Conservation (phyloP, 1,140 invertebrate genomes). For the Philopotamus ludificatus region DNA sequence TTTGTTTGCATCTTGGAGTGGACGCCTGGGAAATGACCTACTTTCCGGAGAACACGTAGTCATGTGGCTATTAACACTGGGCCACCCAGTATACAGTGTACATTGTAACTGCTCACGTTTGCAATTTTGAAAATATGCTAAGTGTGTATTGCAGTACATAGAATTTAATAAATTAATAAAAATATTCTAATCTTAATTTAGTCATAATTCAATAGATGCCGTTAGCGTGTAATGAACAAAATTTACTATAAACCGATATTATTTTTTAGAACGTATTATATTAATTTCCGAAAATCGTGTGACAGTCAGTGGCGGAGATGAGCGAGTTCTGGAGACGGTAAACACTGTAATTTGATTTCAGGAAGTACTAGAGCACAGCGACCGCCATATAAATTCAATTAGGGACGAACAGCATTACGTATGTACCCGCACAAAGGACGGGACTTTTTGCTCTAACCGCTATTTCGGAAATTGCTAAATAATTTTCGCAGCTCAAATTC, state of each 20-base stretch:
- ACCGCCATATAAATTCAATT: neutral
- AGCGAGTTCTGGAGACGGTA: neutral
- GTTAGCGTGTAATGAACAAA: too few species aligned
- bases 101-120: neutral
- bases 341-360: neutral
- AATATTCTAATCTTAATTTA: too few species aligned
- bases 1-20: slow-evolving; percentile 10
- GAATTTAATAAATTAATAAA: too few species aligned
- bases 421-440: neutral
- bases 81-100: neutral
- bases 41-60: neutral
- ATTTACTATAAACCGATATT: too few species aligned
- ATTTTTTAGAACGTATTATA: too few species aligned
- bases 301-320: too few species aligned
- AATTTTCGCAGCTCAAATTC: too few species aligned
- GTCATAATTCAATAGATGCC: too few species aligned
- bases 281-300: too few species aligned
- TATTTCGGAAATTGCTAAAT: neutral
- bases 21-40: slow-evolving; percentile 9
- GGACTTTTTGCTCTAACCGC: neutral
- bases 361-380: neutral
- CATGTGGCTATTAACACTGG: neutral
- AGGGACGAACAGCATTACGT: neutral
- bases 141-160: too few species aligned
- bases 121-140: neutral